A percentile compares a stretch with the other conserved stretches of the same genome.
phyloP scores from a whole-genome alignment of 2,113 vertebrate genomes.

The Rhinopomastus cyanomelas region DNA sequence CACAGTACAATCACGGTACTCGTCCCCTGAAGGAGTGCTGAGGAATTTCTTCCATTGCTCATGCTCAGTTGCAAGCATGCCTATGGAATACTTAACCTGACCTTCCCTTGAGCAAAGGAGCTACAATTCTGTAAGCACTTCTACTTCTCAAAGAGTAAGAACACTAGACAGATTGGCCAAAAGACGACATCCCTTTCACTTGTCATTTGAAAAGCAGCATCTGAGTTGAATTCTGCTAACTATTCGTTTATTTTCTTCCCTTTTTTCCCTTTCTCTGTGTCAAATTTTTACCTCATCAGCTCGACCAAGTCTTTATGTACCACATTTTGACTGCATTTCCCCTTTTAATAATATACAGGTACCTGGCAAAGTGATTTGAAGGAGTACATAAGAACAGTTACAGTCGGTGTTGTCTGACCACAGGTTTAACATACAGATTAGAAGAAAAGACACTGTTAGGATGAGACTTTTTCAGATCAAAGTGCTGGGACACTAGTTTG shows the following conservation, averaged over 20 bases:
- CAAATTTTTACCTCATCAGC: background rate
- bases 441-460: background rate
- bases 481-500: background rate
- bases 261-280: background rate
- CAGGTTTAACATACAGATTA: background rate
- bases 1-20: background rate
- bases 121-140: background rate
- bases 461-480: background rate
- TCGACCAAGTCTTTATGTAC: accelerated
- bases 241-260: background rate
- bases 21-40: background rate
- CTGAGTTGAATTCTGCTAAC: background rate
- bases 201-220: background rate
- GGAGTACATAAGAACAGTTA: background rate
- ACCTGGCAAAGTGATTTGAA: background rate
- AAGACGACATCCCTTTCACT: background rate
- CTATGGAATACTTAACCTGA: background rate
- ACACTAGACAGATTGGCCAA: background rate
- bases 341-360: background rate
- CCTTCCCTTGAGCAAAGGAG: background rate
- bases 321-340: background rate
- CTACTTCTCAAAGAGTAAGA: background rate
- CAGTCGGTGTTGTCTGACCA: background rate
- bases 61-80: background rate
- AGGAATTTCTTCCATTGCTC: background rate